Evolutionary conservation across 2,113 vertebrate species (phyloP).

Genomic region (Mesembrinibis cayennensis): DNA sequence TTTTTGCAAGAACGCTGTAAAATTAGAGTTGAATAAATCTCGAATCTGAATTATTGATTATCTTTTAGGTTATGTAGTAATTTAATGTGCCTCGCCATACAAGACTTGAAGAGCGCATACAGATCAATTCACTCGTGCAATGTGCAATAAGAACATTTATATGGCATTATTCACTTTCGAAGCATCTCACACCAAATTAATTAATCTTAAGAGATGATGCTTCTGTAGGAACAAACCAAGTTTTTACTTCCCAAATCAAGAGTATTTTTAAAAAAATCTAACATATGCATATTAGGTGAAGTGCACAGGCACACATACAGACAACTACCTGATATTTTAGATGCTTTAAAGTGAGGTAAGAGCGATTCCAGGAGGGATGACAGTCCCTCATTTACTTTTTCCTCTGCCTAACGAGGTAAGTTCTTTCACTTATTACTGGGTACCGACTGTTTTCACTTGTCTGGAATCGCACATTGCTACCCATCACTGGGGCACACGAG

Average conservation of each 20-base stretch:
- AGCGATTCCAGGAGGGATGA: fast-evolving
- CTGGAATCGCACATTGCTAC: fast-evolving
- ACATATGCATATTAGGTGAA: neutral
- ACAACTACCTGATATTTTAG: neutral
- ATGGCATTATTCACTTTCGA: neutral
- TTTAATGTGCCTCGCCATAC: neutral
- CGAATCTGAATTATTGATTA: neutral
- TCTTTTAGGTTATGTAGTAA: neutral
- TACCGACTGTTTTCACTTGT: neutral
- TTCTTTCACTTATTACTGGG: neutral
- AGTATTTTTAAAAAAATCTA: neutral
- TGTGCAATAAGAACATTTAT: fast-evolving
- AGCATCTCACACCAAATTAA: neutral
- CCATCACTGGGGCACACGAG: neutral
- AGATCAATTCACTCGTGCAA: neutral
- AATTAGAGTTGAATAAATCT: neutral
- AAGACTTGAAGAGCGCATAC: neutral
- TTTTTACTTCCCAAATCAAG: neutral
- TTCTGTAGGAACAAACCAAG: neutral
- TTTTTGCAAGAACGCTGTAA: neutral
- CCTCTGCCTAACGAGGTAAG: neutral
- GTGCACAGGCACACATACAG: neutral
- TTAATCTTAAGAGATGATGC: neutral
- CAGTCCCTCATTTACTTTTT: neutral
- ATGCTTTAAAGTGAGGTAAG: neutral